A percentile compares a stretch with the other conserved stretches of the same genome.
Evolutionary conservation across 1,140 invertebrate genomes (phyloP).

Genomic region (Drosophila gunungcola): DNA sequence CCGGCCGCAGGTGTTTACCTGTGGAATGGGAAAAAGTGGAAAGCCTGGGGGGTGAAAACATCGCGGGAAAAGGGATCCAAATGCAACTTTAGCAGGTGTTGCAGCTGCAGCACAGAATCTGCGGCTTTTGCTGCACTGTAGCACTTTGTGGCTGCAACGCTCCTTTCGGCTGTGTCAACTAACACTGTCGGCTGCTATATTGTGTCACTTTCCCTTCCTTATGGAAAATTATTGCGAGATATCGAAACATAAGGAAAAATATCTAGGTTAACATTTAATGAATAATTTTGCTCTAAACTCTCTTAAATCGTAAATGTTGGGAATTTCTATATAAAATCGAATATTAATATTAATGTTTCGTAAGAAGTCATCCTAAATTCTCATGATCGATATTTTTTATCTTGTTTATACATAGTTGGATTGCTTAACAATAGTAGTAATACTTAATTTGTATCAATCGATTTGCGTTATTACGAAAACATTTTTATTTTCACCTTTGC

Average conservation of each 20-base stretch:
- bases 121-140: conserved; percentile 22
- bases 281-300: too few relatives aligned
- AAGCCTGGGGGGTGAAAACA: background rate
- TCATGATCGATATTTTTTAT: background rate
- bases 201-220: background rate
- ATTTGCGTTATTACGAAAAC: too few relatives aligned
- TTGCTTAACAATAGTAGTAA: too few relatives aligned
- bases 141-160: conserved; percentile 18
- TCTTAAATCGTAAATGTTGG: too few relatives aligned
- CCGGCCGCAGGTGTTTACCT: conserved; percentile 60
- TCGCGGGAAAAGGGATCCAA: conserved; percentile 47
- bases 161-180: conserved; percentile 42
- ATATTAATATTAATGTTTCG: too few relatives aligned
- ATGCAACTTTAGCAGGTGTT: conserved; percentile 41
- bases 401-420: background rate
- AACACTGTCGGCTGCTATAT: conserved; percentile 27
- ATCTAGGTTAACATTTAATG: too few relatives aligned
- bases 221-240: conserved; percentile 19
- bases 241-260: background rate
- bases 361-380: too few relatives aligned
- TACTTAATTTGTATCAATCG: too few relatives aligned
- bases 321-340: too few relatives aligned
- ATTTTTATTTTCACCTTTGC: too few relatives aligned
- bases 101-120: conserved; percentile 21
- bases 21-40: background rate